Evolutionary conservation across 2,888 invertebrate species (phyloP).

Genomic region (Anodontia alba): DNA sequence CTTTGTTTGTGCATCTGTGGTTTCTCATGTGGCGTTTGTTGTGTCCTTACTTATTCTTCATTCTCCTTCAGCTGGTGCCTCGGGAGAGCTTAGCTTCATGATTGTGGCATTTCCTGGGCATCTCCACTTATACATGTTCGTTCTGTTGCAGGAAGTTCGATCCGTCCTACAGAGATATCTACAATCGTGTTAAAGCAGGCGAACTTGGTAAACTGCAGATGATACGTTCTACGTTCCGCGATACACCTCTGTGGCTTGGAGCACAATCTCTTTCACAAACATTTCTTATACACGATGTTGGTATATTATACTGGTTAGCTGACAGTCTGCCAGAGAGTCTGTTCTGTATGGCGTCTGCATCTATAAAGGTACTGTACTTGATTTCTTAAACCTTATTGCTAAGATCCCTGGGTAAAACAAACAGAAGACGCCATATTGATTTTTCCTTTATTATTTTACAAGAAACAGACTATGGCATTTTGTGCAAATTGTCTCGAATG

Average conservation of each 20-base stretch:
- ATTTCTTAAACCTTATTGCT: no score
- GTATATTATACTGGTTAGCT: constrained; percentile 52
- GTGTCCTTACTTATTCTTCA: no score
- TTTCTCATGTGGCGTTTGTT: no score
- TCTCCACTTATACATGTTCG: no score
- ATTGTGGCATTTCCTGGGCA: no score
- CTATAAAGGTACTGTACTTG: constrained; percentile 51
- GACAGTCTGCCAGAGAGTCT: constrained; percentile 50
- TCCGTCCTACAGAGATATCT: constrained; percentile 42
- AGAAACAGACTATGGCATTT: no score
- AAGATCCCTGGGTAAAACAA: neutral
- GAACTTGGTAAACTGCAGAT: constrained; percentile 45
- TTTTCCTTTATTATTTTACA: no score
- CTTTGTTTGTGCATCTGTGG: no score
- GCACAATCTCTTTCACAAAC: constrained; percentile 46
- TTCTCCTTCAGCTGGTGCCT: no score
- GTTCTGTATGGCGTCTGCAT: constrained; percentile 41
- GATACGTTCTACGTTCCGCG: constrained; percentile 48
- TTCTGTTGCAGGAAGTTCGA: constrained; percentile 46
- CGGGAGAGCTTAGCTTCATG: no score
- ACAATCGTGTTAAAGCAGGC: constrained; percentile 39
- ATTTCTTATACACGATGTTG: constrained; percentile 52
- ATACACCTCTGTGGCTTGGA: constrained; percentile 54
- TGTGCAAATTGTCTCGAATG: no score
- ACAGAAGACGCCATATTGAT: no score